Percentiles rank a stretch among this genome's conserved stretches.
These are phyloP conservation scores for Habropoda laboriosa DNA, from an alignment of 1,140 invertebrate species.

Conservation along the genomic window DNA sequence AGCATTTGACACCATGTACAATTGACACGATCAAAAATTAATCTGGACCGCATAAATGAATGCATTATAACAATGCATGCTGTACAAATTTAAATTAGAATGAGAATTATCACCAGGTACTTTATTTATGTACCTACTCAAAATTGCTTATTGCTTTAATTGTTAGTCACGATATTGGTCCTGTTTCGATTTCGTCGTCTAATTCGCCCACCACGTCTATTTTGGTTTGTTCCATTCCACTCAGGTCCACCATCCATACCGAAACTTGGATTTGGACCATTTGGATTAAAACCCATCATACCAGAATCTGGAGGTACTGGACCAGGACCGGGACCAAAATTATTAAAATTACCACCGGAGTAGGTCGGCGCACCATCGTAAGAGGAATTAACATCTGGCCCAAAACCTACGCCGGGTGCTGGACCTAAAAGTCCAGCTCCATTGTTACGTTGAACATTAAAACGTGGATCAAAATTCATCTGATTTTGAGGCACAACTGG, in stretches of 20 bases:
- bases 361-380: conserved; percentile 69
- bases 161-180: conserved; percentile 67
- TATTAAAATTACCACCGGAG: conserved; percentile 67
- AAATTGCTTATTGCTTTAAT: conserved; percentile 65
- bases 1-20: conserved; percentile 53
- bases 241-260: conserved; percentile 59
- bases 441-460: conserved; percentile 72
- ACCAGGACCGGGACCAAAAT: conserved; percentile 63
- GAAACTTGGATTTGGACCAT: conserved; percentile 68
- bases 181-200: conserved; percentile 75
- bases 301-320: conserved; percentile 65
- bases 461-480: conserved; percentile 76
- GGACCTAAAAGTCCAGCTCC: conserved; percentile 78
- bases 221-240: conserved; percentile 71
- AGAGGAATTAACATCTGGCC: conserved; percentile 67
- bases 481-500: conserved; percentile 65
- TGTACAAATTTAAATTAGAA: conserved; percentile 45
- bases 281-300: conserved; percentile 70
- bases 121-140: conserved; percentile 55
- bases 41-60: conserved; percentile 38
- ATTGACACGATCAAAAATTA: conserved; percentile 47
- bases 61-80: conserved; percentile 37
- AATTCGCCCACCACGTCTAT: conserved; percentile 70
- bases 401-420: conserved; percentile 71
- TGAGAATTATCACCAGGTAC: conserved; percentile 67